These are phyloP conservation scores for Siderastrea radians DNA, from an alignment of 92 coral and sea anemone species.

Conservation along the genomic window DNA sequence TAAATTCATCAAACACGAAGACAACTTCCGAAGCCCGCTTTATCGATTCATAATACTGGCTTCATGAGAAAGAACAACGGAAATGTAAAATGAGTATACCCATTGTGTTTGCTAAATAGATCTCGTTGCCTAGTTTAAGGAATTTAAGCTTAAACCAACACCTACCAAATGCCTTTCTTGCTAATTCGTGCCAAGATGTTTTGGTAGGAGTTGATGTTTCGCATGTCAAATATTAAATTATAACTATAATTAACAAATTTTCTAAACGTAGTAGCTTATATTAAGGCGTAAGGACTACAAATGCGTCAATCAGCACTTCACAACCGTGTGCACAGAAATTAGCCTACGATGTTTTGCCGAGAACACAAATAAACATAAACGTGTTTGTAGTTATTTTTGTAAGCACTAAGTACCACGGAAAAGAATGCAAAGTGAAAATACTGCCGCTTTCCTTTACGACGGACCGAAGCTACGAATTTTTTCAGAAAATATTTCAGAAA, in stretches of 20 bases:
- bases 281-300: neutral
- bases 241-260: neutral
- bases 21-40: conserved; percentile 14
- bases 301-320: neutral
- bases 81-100: neutral
- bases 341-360: neutral
- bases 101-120: neutral
- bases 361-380: conserved; percentile 7
- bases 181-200: neutral
- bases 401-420: conserved; percentile 13
- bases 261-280: neutral
- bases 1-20: neutral
- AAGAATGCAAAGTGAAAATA: neutral
- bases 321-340: neutral
- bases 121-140: neutral
- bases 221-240: neutral
- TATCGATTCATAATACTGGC: conserved; percentile 19
- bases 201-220: neutral
- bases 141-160: neutral
- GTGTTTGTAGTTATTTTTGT: conserved; percentile 41
- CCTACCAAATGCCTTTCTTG: neutral
- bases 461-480: too few species aligned
- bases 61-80: neutral
- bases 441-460: neutral
- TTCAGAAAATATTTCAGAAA: neutral